Conservation (phyloP, 1,140 invertebrate genomes). For the Hermetia illucens region DNA sequence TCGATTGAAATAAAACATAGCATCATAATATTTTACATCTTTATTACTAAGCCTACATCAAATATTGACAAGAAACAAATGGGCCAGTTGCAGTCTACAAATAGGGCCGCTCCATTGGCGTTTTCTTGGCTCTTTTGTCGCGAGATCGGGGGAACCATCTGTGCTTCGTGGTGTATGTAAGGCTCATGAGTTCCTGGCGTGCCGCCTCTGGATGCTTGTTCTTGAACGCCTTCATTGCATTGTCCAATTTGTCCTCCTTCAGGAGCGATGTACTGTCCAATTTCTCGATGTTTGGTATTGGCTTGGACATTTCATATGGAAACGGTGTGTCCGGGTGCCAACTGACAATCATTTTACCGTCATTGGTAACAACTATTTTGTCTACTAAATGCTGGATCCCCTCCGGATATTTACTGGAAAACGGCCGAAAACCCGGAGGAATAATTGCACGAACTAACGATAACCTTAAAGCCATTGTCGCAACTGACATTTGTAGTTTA, state of each 20-base stretch:
- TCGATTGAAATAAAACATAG: slow-evolving; percentile 32
- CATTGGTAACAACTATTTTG: slow-evolving; percentile 49
- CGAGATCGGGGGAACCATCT: slow-evolving; percentile 59
- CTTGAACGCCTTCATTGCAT: slow-evolving; percentile 48
- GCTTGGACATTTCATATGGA: slow-evolving; percentile 71
- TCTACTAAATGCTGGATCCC: no score
- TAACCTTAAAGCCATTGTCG: no score
- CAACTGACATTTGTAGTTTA: no score
- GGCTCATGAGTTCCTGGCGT: slow-evolving; percentile 50
- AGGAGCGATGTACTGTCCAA: slow-evolving; percentile 36
- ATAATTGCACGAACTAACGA: no score
- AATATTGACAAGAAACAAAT: no score
- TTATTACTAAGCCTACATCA: neutral
- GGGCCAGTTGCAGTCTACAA: slow-evolving; percentile 47
- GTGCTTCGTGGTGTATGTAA: slow-evolving; percentile 68
- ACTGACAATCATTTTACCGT: slow-evolving; percentile 64
- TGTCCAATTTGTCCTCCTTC: slow-evolving; percentile 43
- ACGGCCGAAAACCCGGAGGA: no score
- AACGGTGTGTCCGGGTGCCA: slow-evolving; percentile 72
- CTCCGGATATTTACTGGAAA: no score
- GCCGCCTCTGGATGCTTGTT: slow-evolving; percentile 42
- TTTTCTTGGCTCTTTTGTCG: slow-evolving; percentile 50
- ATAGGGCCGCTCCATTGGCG: slow-evolving; percentile 53
- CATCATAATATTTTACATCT: neutral
- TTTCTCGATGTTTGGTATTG: slow-evolving; percentile 40